A percentile compares a stretch with the other conserved stretches of the same genome.
These are phyloP conservation scores for Achatina immaculata DNA, from an alignment of 1,140 invertebrate genomes.

Conservation along the genomic window DNA sequence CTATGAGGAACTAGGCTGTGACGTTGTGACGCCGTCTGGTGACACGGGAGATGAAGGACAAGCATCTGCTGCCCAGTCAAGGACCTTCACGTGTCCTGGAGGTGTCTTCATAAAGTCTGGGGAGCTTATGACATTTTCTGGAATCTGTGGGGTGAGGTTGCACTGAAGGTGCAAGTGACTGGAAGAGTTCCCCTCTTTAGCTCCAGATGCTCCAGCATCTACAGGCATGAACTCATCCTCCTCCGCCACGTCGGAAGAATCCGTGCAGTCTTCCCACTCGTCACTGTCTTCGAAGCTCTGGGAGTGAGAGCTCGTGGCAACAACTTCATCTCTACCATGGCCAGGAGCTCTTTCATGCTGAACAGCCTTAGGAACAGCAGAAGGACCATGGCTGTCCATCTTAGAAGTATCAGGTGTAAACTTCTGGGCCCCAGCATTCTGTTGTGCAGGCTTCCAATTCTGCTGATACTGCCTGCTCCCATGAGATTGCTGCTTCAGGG, in stretches of 20 bases:
- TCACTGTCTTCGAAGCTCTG: conserved; percentile 48
- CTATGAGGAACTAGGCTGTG: background rate
- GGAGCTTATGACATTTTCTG: conserved; percentile 51
- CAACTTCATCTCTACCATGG: background rate
- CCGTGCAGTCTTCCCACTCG: conserved; percentile 58
- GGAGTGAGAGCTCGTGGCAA: conserved; percentile 28
- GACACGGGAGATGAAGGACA: conserved; percentile 32
- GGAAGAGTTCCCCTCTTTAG: background rate
- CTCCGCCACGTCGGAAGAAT: conserved; percentile 42
- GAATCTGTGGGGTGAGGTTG: conserved; percentile 55
- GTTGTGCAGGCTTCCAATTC: no score
- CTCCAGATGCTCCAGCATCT: background rate
- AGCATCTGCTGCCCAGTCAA: conserved; percentile 39
- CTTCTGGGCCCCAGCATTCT: no score
- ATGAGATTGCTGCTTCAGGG: background rate
- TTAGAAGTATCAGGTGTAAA: background rate
- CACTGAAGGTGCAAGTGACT: conserved; percentile 45
- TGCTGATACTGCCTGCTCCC: background rate
- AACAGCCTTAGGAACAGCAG: no score
- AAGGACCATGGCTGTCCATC: background rate
- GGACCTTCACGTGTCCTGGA: conserved; percentile 42
- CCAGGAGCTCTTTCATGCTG: background rate
- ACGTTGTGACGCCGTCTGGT: background rate
- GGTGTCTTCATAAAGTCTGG: conserved; percentile 49
- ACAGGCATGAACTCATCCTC: conserved; percentile 17